Evolutionary conservation across 2,797 vertebrate genomes (phyloP), one percentile per base, ranked within the genome.

Genomic region (Lerista edwardsae): DNA sequence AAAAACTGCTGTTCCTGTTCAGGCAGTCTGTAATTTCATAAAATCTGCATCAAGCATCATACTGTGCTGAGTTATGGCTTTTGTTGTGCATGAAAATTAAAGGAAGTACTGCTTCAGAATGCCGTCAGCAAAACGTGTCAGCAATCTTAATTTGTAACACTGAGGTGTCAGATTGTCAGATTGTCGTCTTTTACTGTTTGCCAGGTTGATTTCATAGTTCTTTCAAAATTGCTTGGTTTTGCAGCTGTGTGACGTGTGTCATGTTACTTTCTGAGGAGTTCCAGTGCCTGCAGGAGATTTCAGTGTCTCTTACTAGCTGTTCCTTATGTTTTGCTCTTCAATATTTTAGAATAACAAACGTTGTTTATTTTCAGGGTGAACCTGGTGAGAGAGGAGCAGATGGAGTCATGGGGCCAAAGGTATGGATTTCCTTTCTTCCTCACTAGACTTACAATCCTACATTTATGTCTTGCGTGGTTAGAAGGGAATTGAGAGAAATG

Each of bases 371-470:
- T 87, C 93, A 98, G 98, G 98, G 97, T 79, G 96, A 97, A 90
- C 93, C 97, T 44, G 98, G 97, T 68, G 97, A 97, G 90, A 97
- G 96, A 81, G 96, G 96, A 62, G 62, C 87, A 2, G 86, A 94
- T 1, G 96, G 96, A 89, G 87, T 91, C 36, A n/a, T 93, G 0
- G 96, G 96, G 75, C 94, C 93, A 1, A 93, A 94, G 94, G 96
- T 97, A 96, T 80, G 95, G 73, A 82, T 23, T 31, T 23, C n/a
- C 23, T 25, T 17, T 6, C 6, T 74, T 55, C 4, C 39, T 11
- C n/a, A 17, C 29, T 75, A 41, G n/a, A 80, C 51, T 0, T 64
- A 68, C 23, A 41, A 39, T 12, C 8, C 5, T 34, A 59, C 51
- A 59, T 72, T 51, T 36, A 64, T 62, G 12, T 47, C 27, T 64